Base-by-base conservation (phyloP, 2,113 vertebrate species). In the Calyptommatus sinebrachiatus region DNA sequence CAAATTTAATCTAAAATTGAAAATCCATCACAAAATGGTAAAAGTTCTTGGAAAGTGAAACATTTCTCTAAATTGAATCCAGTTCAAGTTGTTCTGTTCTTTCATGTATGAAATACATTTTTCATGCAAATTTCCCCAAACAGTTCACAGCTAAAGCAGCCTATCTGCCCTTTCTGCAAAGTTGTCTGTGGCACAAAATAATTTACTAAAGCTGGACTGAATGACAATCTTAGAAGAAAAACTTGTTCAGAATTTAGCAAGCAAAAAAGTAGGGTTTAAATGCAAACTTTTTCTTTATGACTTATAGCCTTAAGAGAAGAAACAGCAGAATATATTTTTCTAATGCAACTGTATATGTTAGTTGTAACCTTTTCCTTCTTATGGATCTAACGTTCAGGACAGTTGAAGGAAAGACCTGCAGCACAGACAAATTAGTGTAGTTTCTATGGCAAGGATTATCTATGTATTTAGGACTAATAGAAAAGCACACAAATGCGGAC, bases 51-150 rank as follows among this genome's bases (percentile, higher is more conserved):
- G 65, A 81, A 70, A 45, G 53, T 48, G 35, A 46, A 78, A 20
- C 45, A 71, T 84, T 84, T 83, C 78, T 78, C 11, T 60, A 28
- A 85, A 76, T 80, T 80, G 66, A 81, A 73, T 66, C 61, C 83
- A 31, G 79, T 63, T 46, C 74, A 41, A 57, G 20, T 50, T 28
- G 87, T 35, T 87, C 77, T 73, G 45, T 77, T 79, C 62, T 14
- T 28, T 2, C 71, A 67, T 1, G 1, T 65, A 53, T 0, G 3
- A 82, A 70, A 29, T 21, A 16, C 8, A 31, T 26, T 74, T 26
- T 83, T 88, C 69, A 73, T 35, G 45, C 50, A 88, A 45, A 71
- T 75, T 85, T 77, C 82, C 84, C 85, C 81, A n/a, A 21, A 28
- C 24, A 81, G 86, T 78, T 63, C 1, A 60, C 0, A 45, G 78